phyloP scores from a whole-genome alignment of 2,888 invertebrate species.

The Teleiodes luculella region DNA sequence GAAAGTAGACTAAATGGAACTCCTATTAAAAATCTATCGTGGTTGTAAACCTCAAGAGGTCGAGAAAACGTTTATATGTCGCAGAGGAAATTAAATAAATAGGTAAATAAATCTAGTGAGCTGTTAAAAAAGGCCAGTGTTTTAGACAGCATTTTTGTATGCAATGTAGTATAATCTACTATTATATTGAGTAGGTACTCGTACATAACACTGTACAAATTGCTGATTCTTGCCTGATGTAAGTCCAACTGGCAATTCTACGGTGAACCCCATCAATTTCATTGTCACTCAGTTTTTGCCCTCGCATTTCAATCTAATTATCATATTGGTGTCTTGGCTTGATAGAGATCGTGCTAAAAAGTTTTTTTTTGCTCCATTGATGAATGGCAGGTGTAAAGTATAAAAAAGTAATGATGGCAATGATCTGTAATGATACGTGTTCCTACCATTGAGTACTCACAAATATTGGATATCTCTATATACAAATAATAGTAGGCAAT shows the following conservation, averaged over 20 bases:
- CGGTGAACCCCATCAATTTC: neutral
- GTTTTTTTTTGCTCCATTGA: slow-evolving; percentile 28
- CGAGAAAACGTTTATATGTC: no score
- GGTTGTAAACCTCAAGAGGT: no score
- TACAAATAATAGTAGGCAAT: neutral
- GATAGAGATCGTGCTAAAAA: slow-evolving; percentile 14
- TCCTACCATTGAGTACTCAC: slow-evolving; percentile 26
- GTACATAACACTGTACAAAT: no score
- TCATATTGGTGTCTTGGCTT: slow-evolving; percentile 9
- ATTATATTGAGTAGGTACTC: no score
- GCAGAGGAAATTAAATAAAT: no score
- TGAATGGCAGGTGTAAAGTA: slow-evolving; percentile 25
- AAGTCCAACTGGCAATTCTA: neutral
- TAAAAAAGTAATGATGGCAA: slow-evolving; percentile 45
- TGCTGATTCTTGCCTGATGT: no score
- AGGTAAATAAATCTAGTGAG: no score
- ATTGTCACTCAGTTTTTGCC: neutral
- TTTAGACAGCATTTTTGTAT: no score
- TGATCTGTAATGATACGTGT: slow-evolving; percentile 45
- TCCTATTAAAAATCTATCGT: no score
- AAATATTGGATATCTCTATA: slow-evolving; percentile 30
- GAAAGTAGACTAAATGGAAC: no score
- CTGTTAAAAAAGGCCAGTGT: no score
- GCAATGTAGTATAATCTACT: no score
- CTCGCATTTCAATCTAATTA: slow-evolving; percentile 5